A percentile compares a stretch with the other conserved stretches of the same genome.
Conservation (phyloP, 2,797 vertebrate genomes). For the Sorex maritimensis region DNA sequence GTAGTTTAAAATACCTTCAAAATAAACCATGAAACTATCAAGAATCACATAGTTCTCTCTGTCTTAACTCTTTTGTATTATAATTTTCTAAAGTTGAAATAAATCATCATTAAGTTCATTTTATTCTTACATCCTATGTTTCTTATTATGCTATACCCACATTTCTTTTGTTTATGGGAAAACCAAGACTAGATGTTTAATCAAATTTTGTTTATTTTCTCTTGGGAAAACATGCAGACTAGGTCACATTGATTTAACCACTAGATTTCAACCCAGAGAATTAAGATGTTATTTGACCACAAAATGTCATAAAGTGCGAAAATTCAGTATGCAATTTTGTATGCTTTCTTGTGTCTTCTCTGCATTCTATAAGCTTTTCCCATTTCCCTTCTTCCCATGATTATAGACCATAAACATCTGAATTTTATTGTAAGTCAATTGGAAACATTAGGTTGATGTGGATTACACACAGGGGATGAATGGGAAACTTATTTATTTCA, state of each 20-base stretch:
- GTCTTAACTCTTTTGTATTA: neutral
- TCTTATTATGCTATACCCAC: neutral
- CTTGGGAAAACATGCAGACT: neutral
- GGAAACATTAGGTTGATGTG: slow-evolving; percentile 76
- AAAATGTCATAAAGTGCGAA: slow-evolving; percentile 78
- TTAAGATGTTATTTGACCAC: slow-evolving; percentile 70
- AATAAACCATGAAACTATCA: neutral
- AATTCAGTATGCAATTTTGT: neutral
- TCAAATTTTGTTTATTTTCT: slow-evolving; percentile 58
- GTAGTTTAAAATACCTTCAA: neutral
- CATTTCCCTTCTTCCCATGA: slow-evolving; percentile 53
- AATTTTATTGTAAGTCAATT: slow-evolving; percentile 85
- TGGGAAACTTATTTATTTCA: slow-evolving; percentile 82
- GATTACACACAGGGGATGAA: slow-evolving; percentile 77
- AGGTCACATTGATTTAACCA: slow-evolving; percentile 62
- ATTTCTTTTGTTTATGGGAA: slow-evolving; percentile 6
- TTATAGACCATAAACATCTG: slow-evolving; percentile 78
- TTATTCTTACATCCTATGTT: neutral
- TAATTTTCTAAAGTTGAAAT: neutral
- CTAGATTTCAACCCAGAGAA: slow-evolving; percentile 68
- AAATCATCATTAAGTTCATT: neutral
- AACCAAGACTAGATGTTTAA: slow-evolving; percentile 1
- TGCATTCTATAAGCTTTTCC: slow-evolving; percentile 43
- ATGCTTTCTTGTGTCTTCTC: slow-evolving; percentile 69
- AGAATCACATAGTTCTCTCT: neutral